Percentiles rank a stretch among this genome's conserved stretches.
phyloP scores from a whole-genome alignment of 2,113 vertebrate species.

The Nettapus auritus region DNA sequence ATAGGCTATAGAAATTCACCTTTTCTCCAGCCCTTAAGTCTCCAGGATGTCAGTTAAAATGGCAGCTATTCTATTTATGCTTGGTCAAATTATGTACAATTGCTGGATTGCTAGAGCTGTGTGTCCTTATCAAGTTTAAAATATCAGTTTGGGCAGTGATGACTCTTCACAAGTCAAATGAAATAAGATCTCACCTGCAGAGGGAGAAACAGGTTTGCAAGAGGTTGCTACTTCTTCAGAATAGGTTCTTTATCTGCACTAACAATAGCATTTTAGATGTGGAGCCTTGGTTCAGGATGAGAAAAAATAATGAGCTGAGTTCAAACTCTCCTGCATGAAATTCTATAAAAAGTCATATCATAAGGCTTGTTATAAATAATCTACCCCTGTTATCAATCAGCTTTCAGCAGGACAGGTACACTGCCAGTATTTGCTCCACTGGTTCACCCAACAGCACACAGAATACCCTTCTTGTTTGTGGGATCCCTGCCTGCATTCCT shows the following conservation, averaged over 20 bases:
- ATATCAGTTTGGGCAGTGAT: neutral
- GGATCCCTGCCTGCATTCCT: conserved; percentile 15
- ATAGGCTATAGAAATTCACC: neutral
- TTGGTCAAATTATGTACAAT: neutral
- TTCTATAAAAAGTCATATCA: conserved; percentile 14
- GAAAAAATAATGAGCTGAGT: neutral
- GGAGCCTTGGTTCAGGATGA: neutral
- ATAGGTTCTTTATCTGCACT: neutral
- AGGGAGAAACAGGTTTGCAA: neutral
- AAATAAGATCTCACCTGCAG: neutral
- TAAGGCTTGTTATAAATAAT: conserved; percentile 51
- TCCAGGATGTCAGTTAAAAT: neutral
- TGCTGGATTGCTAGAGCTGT: neutral
- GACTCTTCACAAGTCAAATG: neutral
- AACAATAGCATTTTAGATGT: neutral
- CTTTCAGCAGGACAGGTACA: neutral
- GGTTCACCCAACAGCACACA: neutral
- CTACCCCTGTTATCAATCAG: conserved; percentile 13
- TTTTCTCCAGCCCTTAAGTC: neutral
- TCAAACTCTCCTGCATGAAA: neutral
- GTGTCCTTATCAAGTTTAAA: neutral
- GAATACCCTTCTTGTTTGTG: conserved; percentile 50
- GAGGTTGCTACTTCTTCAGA: neutral
- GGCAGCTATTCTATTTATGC: neutral
- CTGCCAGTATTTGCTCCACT: conserved; percentile 33